Percentiles rank a stretch among this genome's conserved stretches.
Conservation (phyloP, 2,797 vertebrate genomes). For the Sitta carolinensis region DNA sequence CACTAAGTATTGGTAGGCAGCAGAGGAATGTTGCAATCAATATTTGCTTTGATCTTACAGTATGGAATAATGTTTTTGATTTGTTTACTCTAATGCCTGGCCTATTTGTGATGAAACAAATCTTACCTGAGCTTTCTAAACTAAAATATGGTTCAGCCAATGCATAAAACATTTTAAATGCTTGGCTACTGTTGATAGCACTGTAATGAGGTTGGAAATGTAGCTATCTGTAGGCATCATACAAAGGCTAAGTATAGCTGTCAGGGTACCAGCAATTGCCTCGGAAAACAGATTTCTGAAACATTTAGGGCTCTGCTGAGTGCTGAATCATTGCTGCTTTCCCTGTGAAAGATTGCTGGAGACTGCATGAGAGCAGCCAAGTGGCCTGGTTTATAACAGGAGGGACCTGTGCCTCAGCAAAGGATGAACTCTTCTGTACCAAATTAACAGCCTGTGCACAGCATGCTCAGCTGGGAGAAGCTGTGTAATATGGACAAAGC, state of each 20-base stretch:
- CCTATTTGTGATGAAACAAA: slow-evolving; percentile 48
- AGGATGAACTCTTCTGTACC: background rate
- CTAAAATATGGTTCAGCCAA: slow-evolving; percentile 8
- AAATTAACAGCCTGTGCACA: background rate
- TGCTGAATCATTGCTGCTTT: slow-evolving; percentile 43
- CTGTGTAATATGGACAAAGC: background rate
- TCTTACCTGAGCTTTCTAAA: slow-evolving; percentile 39
- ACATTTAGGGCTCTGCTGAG: background rate
- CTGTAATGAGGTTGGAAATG: slow-evolving; percentile 43
- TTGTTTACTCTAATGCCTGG: slow-evolving; percentile 49
- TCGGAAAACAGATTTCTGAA: slow-evolving; percentile 46
- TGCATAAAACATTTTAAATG: slow-evolving; percentile 47
- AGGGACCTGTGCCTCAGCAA: background rate
- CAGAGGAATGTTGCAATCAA: background rate
- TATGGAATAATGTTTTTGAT: slow-evolving; percentile 3
- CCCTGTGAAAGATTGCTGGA: background rate
- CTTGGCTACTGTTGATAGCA: slow-evolving; percentile 26
- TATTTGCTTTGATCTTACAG: slow-evolving; percentile 34
- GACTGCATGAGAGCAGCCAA: background rate
- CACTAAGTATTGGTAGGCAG: background rate
- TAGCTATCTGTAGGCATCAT: slow-evolving; percentile 25
- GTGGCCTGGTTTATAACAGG: background rate
- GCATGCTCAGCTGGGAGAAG: background rate
- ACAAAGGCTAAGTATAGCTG: background rate
- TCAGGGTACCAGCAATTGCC: slow-evolving; percentile 11